Conservation (phyloP, 1,140 invertebrate genomes). For the Ceratina calcarata region DNA sequence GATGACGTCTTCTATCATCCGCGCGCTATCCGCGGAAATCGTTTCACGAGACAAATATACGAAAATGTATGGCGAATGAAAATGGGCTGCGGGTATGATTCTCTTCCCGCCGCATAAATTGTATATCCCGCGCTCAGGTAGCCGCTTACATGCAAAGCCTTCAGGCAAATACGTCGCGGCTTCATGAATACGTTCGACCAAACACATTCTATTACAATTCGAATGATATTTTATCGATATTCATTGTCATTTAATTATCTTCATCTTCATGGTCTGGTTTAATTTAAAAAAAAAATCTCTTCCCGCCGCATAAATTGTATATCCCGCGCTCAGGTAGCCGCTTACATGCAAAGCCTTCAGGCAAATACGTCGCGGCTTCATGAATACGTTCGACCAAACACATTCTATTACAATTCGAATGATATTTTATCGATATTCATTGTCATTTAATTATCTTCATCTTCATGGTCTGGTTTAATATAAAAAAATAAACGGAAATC, state of each 20-base stretch:
- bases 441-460: too few relatives aligned
- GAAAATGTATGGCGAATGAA: slow-evolving; percentile 52
- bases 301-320: slow-evolving; percentile 15
- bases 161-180: not conserved
- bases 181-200: too few relatives aligned
- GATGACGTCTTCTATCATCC: slow-evolving; percentile 65
- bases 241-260: too few relatives aligned
- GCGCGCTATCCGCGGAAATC: slow-evolving; percentile 51
- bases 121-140: not conserved
- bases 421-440: too few relatives aligned
- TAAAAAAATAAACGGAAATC: too few relatives aligned
- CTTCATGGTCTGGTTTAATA: too few relatives aligned
- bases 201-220: too few relatives aligned
- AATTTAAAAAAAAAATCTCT: not conserved
- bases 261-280: too few relatives aligned
- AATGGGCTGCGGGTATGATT: slow-evolving; percentile 41
- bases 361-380: not conserved
- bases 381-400: too few relatives aligned
- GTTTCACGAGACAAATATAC: slow-evolving; percentile 60
- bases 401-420: too few relatives aligned
- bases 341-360: not conserved
- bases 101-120: slow-evolving; percentile 17
- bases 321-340: not conserved
- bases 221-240: too few relatives aligned
- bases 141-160: not conserved